These are phyloP conservation scores for Callyntrura sp. DNA, from an alignment of 2,888 invertebrate genomes.

Conservation along the genomic window DNA sequence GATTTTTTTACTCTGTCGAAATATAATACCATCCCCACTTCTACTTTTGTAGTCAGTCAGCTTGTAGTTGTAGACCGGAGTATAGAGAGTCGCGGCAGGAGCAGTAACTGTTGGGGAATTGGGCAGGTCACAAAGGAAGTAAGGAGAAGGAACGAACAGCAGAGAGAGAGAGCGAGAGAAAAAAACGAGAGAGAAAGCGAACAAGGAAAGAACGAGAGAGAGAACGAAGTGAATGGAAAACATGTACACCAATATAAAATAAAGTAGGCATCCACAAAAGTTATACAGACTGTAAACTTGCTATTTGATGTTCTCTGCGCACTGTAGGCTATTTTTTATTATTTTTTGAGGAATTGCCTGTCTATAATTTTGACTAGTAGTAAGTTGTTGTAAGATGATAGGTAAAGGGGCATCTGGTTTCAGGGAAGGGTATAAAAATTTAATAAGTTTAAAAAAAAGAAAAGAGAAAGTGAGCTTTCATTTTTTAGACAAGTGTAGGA, in stretches of 20 bases:
- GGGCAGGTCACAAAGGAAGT: slow-evolving; percentile 55
- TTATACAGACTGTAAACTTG: neutral
- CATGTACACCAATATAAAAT: neutral
- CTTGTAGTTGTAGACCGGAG: too few relatives aligned
- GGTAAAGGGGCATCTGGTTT: too few relatives aligned
- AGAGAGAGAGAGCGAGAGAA: neutral
- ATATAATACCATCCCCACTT: too few relatives aligned
- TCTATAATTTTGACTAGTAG: slow-evolving; percentile 7
- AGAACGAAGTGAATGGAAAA: too few relatives aligned
- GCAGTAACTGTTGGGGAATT: slow-evolving; percentile 52
- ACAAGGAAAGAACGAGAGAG: too few relatives aligned
- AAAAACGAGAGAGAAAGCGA: neutral
- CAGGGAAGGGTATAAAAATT: too few relatives aligned
- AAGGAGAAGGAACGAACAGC: neutral
- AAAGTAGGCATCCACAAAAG: too few relatives aligned
- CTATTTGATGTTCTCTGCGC: neutral
- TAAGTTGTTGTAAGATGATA: too few relatives aligned
- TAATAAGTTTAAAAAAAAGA: too few relatives aligned
- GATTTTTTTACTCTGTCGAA: slow-evolving; percentile 31
- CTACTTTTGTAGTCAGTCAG: slow-evolving; percentile 40
- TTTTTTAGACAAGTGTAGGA: neutral
- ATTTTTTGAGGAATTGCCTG: too few relatives aligned
- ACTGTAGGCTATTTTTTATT: neutral
- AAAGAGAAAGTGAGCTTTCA: slow-evolving; percentile 51
- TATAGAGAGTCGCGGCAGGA: too few relatives aligned